Evolutionary conservation across 2,888 invertebrate genomes (phyloP), one percentile per base, ranked within the genome.

Genomic region (Yponomeuta plumbellus): DNA sequence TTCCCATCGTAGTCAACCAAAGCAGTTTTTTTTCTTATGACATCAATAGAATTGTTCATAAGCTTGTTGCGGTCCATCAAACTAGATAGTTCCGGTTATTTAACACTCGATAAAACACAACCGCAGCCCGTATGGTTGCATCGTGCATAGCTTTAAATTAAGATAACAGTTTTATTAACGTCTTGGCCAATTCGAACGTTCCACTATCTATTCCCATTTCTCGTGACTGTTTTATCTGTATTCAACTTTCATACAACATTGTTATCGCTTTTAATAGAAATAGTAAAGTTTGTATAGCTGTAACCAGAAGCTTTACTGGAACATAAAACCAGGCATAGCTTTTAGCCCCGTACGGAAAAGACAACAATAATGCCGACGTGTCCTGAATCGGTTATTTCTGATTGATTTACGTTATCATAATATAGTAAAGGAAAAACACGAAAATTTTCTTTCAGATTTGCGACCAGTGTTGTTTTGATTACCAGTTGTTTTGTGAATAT

Each of bases 141-240:
- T 76, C 77, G 76, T 59, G 21, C 13, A 23, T 75, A 73, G 77
- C 78, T 80, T 81, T 77, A 77, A 84, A 86, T 85, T 83, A 83
- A 86, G 84, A 88, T 88, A 86, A 86, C 81, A 77, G 11, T 84
- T 88, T 86, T 87, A 88, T 83, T 80, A 74, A 74, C 74, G 80
- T 83, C 74, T 76, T 78, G 77, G 76, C 71, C 68, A 67, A 71
- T 71, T 72, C 68, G 67, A 79, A 76, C 75, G 75, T 67, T 69
- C 75, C 78, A 81, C 79, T 84, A 80, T 76, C 77, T 75, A 66
- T 26, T 61, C 23, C 59, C 62, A 62, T 34, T 62, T 26, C 26
- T 26, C 62, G 26, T 26, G 20, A 23, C 62, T 20, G 26, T 62
- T 62, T 62, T 62, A 62, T 62, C 26, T 39, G 26, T 61, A 20